Conservation (phyloP, 1,140 invertebrate genomes). For the Artemia franciscana region DNA sequence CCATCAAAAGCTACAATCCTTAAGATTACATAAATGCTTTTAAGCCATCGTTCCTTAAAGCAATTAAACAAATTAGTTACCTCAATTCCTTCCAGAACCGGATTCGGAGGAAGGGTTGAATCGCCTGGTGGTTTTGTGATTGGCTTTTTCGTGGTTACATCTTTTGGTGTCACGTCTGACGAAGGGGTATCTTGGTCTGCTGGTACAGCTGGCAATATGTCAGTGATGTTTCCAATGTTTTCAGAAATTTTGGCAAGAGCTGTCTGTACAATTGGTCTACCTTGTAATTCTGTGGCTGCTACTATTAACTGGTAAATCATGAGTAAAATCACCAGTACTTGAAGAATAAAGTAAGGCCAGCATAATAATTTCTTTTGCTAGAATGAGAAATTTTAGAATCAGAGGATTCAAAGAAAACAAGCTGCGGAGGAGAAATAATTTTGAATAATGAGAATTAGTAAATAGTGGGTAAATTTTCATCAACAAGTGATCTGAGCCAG, state of each 20-base stretch:
- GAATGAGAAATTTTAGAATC: not conserved
- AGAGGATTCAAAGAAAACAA: no score
- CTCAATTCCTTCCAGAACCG: not conserved
- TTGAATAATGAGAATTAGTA: no score
- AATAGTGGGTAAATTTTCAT: no score
- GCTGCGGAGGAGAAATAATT: no score
- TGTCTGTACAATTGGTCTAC: not conserved
- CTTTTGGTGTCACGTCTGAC: not conserved
- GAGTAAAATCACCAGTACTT: not conserved
- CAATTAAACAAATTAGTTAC: not conserved
- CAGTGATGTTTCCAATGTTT: not conserved
- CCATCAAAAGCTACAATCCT: no score
- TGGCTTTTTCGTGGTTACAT: not conserved
- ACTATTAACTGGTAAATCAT: not conserved
- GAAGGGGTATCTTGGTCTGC: not conserved
- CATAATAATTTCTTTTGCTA: not conserved
- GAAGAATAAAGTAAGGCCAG: not conserved
- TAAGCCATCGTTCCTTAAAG: no score
- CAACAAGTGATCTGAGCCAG: no score
- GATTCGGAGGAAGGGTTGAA: not conserved
- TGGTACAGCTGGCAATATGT: not conserved
- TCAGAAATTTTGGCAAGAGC: not conserved
- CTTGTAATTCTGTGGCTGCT: not conserved
- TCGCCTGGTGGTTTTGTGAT: not conserved
- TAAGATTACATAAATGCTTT: no score